phyloP scores from a whole-genome alignment of 2,797 vertebrate species.

The Channa striata region DNA sequence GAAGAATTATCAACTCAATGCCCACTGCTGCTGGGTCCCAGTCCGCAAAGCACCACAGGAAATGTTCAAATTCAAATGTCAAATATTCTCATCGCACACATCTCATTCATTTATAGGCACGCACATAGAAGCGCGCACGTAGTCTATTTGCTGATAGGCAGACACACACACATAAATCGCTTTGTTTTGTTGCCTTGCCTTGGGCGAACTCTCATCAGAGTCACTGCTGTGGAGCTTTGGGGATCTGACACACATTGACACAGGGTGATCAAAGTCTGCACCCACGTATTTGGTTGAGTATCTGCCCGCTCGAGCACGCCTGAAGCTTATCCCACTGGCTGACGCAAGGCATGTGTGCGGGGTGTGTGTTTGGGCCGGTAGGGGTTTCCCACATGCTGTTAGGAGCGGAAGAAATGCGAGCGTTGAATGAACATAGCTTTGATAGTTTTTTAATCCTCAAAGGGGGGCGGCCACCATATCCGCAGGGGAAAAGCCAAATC shows the following conservation, averaged over 20 bases:
- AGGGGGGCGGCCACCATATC: constrained; percentile 41
- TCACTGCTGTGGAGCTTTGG: constrained; percentile 25
- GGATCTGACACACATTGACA: constrained; percentile 27
- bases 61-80: constrained; percentile 58
- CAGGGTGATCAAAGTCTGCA: constrained; percentile 11
- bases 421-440: constrained; percentile 72
- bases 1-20: constrained; percentile 79
- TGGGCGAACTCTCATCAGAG: constrained; percentile 55
- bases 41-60: constrained; percentile 62
- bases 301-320: constrained; percentile 33
- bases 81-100: constrained; percentile 35
- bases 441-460: constrained; percentile 73
- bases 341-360: constrained; percentile 25
- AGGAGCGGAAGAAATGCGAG: constrained; percentile 57
- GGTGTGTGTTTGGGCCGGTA: constrained; percentile 45
- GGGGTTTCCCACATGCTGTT: constrained; percentile 62
- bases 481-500: constrained; percentile 34
- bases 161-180: constrained; percentile 45
- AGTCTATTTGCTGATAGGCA: constrained; percentile 11
- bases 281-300: constrained; percentile 7
- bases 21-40: constrained; percentile 59
- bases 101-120: constrained; percentile 43
- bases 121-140: constrained; percentile 6
- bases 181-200: constrained; percentile 52
- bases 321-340: constrained; percentile 42